Evolutionary conservation across 2,113 vertebrate genomes (phyloP).

Genomic region (Sarotherodon lohbergeri): DNA sequence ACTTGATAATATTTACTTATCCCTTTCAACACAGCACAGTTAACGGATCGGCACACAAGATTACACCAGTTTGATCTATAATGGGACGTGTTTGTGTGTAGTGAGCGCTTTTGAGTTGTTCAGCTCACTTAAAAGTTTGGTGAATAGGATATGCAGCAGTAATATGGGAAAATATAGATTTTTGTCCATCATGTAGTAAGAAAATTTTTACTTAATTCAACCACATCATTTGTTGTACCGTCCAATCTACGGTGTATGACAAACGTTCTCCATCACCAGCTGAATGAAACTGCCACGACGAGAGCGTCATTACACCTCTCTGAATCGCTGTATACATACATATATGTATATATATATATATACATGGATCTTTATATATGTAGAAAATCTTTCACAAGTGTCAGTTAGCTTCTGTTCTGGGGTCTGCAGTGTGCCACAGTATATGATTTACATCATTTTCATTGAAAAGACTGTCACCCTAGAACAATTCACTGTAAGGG

Average conservation of each 20-base stretch:
- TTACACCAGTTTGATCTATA: neutral
- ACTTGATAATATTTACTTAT: neutral
- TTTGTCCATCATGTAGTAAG: neutral
- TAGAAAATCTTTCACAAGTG: neutral
- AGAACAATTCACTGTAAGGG: neutral
- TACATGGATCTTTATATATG: neutral
- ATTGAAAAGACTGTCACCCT: neutral
- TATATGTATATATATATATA: neutral
- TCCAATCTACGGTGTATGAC: neutral
- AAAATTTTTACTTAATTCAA: neutral
- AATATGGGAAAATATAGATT: neutral
- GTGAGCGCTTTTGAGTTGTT: neutral
- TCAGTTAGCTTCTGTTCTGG: neutral
- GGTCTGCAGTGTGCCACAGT: neutral
- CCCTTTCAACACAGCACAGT: neutral
- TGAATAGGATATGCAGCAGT: fast-evolving
- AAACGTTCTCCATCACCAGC: neutral
- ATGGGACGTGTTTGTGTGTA: neutral
- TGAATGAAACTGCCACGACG: neutral
- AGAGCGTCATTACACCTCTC: neutral
- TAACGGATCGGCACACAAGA: neutral
- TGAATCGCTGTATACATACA: neutral
- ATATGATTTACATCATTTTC: neutral
- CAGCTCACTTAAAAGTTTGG: neutral
- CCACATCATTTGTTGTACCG: neutral